Evolutionary conservation across 2,797 vertebrate species (phyloP), one percentile per base, ranked within the genome.

Genomic region (Malurus splendens): DNA sequence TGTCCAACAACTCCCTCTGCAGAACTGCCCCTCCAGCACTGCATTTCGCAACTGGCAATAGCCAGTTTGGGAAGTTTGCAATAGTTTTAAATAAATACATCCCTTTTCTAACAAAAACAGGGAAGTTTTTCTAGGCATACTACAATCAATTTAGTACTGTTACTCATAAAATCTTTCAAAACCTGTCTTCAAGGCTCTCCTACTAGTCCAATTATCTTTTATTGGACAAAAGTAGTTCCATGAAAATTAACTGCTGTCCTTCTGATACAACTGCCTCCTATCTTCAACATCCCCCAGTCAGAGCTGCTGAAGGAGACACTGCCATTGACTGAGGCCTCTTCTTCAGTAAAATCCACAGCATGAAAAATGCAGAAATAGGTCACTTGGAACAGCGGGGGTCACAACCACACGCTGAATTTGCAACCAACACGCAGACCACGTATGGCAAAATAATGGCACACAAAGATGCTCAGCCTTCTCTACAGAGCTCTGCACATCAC

Each of bases 351-450:
- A 83, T 12, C 18, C 45, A 81, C 47, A 64, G 41, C 25, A 60
- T 12, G 28, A 33, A 59, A 90, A 71, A n/a, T 2, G 28, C 50
- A 67, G 15, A 56, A 83, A 59, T 4, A 25, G 33, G 25, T 48
- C 62, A 62, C 42, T 55, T 14, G 0, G 56, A 75, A 65, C 24
- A 56, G 14, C 5, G 14, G 16, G 10, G n/a, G 30, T 45, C 55
- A 60, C 30, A 75, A 18, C 18, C 25, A 65, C 64, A 60, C 8
- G 33, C 3, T 30, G 38, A 65, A 47, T 10, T 8, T 48, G 24
- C 24, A 57, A 42, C 27, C 55, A 44, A 45, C 45, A 32, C 0
- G 0, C 4, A 52, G 33, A 48, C 8, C 23, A 38, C 0, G 0
- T 45, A 41, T 22, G 12, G 32, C 55, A 68, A 68, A 75, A 27